Conservation (phyloP, 1,140 invertebrate species). For the Philopotamus ludificatus region DNA sequence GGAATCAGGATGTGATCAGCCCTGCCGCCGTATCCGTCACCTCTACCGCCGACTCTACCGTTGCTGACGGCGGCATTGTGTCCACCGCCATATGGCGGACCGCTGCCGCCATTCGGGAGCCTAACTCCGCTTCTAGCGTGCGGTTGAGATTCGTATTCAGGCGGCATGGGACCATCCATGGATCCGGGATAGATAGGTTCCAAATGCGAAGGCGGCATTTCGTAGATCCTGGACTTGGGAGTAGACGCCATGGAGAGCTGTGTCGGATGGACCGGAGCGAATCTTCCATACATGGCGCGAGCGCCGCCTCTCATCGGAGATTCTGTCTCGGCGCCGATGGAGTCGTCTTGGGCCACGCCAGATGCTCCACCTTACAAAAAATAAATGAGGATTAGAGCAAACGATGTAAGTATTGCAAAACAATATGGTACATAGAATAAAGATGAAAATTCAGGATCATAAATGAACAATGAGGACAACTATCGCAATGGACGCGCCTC, state of each 20-base stretch:
- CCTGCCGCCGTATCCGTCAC: constrained; percentile 26
- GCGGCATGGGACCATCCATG: constrained; percentile 28
- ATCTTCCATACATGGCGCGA: constrained; percentile 58
- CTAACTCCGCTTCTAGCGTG: constrained; percentile 22
- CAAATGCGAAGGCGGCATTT: background rate
- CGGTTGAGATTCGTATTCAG: constrained; percentile 21
- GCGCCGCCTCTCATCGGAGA: constrained; percentile 54
- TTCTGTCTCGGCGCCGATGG: constrained; percentile 14
- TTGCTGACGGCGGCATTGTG: constrained; percentile 30
- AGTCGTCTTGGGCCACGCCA: background rate
- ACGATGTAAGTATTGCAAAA: no score
- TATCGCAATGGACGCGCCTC: no score
- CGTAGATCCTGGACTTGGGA: background rate
- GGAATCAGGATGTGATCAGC: constrained; percentile 25
- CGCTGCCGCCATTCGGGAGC: constrained; percentile 21
- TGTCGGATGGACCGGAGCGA: constrained; percentile 11
- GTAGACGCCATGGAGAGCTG: background rate
- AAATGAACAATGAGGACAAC: no score
- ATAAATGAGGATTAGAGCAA: no score
- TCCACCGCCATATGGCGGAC: constrained; percentile 33
- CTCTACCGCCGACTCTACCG: constrained; percentile 12
- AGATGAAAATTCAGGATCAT: no score
- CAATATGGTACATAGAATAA: no score
- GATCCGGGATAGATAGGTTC: constrained; percentile 21
- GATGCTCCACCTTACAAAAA: background rate